Evolutionary conservation across 2,888 invertebrate genomes (phyloP).

Genomic region (Alsophila aescularia): DNA sequence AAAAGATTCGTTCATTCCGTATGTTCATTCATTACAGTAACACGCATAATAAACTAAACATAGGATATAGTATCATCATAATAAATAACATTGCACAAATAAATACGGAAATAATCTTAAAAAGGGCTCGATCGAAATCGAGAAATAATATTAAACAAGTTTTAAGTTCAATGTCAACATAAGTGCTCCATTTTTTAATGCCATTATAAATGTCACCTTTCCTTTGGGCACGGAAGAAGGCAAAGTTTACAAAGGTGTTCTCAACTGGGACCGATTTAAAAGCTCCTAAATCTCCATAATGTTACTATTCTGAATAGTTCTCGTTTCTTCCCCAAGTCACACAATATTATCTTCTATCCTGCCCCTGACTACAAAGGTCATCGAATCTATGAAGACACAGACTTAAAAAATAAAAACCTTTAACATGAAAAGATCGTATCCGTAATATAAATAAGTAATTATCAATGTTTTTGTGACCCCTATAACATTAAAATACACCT

Average conservation of each 20-base stretch:
- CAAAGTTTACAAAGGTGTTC: not conserved
- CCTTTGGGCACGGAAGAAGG: not conserved
- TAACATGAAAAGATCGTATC: slow-evolving; percentile 26
- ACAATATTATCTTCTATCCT: not conserved
- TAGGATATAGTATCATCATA: slow-evolving; percentile 16
- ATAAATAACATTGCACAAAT: slow-evolving; percentile 17
- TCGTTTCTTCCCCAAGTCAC: not conserved
- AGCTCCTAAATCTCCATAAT: too few species aligned
- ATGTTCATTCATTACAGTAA: not conserved
- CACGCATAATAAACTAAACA: not conserved
- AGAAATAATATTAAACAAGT: slow-evolving; percentile 18
- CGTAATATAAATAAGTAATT: slow-evolving; percentile 26
- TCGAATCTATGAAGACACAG: slow-evolving; percentile 9
- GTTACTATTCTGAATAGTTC: too few species aligned
- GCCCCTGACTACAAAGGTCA: slow-evolving; percentile 4
- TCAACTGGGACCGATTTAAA: not conserved
- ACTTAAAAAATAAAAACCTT: slow-evolving; percentile 13
- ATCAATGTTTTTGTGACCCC: slow-evolving; percentile 43
- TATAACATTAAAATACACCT: slow-evolving; percentile 37
- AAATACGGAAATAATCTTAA: slow-evolving; percentile 17
- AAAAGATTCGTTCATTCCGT: too few species aligned
- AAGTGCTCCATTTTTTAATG: not conserved
- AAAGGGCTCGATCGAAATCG: slow-evolving; percentile 17
- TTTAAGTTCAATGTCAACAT: not conserved
- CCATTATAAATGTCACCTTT: not conserved